Percentiles rank a stretch among this genome's conserved stretches.
Evolutionary conservation across 64 coral and sea anemone species (phyloP).

Genomic region (Actinia equina): DNA sequence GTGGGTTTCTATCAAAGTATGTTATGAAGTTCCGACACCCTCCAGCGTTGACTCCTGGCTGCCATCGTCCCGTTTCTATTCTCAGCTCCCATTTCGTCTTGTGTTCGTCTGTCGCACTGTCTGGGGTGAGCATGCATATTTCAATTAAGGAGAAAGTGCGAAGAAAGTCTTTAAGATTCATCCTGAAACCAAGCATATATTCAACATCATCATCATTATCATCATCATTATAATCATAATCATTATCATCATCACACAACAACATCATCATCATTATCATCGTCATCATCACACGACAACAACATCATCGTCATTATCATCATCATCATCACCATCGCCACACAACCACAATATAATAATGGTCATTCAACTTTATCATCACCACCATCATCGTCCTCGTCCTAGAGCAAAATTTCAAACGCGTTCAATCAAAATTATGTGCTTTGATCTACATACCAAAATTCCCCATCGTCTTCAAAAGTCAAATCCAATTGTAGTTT

Average conservation of each 20-base stretch:
- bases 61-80: constrained; percentile 71
- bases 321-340: neutral
- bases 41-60: constrained; percentile 66
- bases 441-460: constrained; percentile 43
- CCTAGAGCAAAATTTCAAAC: neutral
- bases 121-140: constrained; percentile 85
- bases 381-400: neutral
- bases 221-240: neutral
- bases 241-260: neutral
- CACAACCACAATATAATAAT: neutral
- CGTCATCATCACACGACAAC: too few species aligned
- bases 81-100: constrained; percentile 66
- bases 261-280: neutral
- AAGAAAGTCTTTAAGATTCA: constrained; percentile 77
- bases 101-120: constrained; percentile 49
- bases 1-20: constrained; percentile 78
- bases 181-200: constrained; percentile 30
- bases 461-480: constrained; percentile 76
- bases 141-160: constrained; percentile 66
- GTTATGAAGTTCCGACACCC: constrained; percentile 74
- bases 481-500: constrained; percentile 50
- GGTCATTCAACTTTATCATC: neutral
- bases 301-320: neutral
- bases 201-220: neutral
- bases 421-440: neutral